Conservation (phyloP, 2,113 vertebrate genomes). For the Ailuropoda melanoleuca region DNA sequence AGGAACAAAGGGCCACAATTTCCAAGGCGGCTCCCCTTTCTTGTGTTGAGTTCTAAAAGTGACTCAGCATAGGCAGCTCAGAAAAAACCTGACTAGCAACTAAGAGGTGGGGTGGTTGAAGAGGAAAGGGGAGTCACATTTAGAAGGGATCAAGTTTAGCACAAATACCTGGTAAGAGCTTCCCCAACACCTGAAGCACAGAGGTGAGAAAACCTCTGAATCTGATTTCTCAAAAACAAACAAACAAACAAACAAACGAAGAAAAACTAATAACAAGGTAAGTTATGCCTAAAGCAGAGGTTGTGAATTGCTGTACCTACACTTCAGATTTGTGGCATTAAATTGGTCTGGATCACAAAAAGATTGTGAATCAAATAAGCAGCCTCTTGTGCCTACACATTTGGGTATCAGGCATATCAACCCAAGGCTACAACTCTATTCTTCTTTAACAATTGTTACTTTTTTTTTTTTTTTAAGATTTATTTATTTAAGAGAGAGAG, state of each 20-base stretch:
- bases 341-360: neutral
- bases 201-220: neutral
- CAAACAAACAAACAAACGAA: neutral
- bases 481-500: too few relatives aligned
- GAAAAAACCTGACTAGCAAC: neutral
- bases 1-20: neutral
- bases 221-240: neutral
- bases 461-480: too few relatives aligned
- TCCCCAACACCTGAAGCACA: neutral
- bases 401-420: neutral
- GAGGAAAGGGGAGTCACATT: neutral
- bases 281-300: neutral
- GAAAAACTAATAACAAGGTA: neutral
- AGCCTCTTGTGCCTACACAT: too few relatives aligned
- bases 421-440: neutral
- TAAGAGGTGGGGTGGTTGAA: neutral
- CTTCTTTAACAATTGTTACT: neutral
- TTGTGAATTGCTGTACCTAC: neutral
- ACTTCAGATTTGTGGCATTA: neutral
- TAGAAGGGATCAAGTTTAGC: neutral
- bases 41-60: neutral
- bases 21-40: fast-evolving
- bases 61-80: neutral
- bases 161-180: neutral
- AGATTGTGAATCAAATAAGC: neutral